Evolutionary conservation across 2,797 vertebrate species (phyloP).

Genomic region (Carduelis carduelis): DNA sequence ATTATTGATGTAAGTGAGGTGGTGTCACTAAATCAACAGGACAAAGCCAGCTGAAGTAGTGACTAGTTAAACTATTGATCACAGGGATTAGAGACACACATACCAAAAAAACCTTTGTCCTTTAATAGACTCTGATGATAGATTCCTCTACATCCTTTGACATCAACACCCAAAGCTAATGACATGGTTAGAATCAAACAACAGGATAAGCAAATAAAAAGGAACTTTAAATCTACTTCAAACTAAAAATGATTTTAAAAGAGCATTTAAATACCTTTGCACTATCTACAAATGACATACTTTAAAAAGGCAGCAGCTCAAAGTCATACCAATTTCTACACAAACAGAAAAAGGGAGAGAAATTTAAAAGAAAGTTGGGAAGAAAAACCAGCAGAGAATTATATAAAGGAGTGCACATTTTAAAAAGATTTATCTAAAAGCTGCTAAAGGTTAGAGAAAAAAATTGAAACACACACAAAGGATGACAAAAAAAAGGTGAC

Average conservation of each 20-base stretch:
- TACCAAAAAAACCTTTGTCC: background rate
- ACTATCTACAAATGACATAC: background rate
- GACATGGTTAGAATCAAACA: background rate
- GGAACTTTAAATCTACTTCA: background rate
- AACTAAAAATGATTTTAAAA: background rate
- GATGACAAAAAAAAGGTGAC: background rate
- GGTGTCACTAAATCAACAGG: background rate
- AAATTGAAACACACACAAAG: background rate
- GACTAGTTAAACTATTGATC: background rate
- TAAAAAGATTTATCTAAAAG: background rate
- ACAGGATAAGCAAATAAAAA: background rate
- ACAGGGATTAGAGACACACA: background rate
- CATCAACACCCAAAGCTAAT: background rate
- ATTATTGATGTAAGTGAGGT: background rate
- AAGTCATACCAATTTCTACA: background rate
- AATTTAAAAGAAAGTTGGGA: background rate
- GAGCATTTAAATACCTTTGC: background rate
- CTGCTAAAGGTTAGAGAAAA: slow-evolving; percentile 1
- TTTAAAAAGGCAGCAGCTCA: background rate
- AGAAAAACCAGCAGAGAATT: background rate
- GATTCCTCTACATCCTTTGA: background rate
- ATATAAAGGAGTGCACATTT: background rate
- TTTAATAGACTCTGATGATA: background rate
- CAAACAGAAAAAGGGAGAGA: background rate
- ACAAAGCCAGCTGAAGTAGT: background rate